Percentiles rank a stretch among this genome's conserved stretches.
These are phyloP conservation scores for Campylorhamphus procurvoides DNA, from an alignment of 2,113 vertebrate genomes.

Conservation along the genomic window DNA sequence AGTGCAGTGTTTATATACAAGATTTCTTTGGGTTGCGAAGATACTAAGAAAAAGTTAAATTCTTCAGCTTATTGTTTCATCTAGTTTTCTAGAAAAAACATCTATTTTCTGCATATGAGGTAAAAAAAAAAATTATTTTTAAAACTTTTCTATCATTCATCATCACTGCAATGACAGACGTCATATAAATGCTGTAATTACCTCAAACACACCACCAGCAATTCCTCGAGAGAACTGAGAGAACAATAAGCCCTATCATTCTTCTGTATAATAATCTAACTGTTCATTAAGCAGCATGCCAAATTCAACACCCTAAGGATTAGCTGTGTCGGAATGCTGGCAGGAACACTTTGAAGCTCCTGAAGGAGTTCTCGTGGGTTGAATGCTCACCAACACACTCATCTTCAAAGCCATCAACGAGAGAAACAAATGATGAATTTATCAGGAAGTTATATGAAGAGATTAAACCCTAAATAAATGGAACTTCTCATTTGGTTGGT, in stretches of 20 bases:
- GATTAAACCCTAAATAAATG: not conserved
- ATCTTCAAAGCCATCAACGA: not conserved
- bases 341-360: not conserved
- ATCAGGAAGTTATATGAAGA: not conserved
- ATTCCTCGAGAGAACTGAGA: not conserved
- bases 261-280: not conserved
- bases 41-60: not conserved
- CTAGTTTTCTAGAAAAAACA: not conserved
- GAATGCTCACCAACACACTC: not conserved
- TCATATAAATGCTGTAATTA: not conserved
- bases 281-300: conserved; percentile 9
- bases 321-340: not conserved
- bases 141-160: not conserved
- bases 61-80: not conserved
- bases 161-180: not conserved
- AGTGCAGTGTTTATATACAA: not conserved
- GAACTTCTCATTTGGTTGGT: not conserved
- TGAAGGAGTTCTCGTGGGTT: not conserved
- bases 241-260: conserved; percentile 1
- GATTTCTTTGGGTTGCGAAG: not conserved
- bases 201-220: not conserved
- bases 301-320: conserved; percentile 24
- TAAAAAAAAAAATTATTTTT: not conserved
- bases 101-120: not conserved
- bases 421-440: not conserved